A percentile compares a stretch with the other conserved stretches of the same genome.
Conservation (phyloP, 1,140 invertebrate genomes). For the Anoplophora glabripennis region DNA sequence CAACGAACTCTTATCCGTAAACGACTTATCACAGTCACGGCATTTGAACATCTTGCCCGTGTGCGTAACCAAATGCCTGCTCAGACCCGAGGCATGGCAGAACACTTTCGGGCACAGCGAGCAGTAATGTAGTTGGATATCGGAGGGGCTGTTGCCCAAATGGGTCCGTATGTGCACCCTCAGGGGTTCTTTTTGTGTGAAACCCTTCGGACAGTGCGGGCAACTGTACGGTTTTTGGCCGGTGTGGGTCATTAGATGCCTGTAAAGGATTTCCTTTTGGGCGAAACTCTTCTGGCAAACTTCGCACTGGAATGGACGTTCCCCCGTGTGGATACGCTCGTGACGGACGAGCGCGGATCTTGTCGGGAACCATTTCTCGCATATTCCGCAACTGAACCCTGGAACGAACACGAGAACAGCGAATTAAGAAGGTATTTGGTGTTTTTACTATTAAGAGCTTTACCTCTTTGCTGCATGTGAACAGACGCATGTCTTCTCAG, state of each 20-base stretch:
- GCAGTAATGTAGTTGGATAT: conserved; percentile 63
- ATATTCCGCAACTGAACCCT: conserved; percentile 63
- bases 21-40: conserved; percentile 63
- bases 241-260: conserved; percentile 83
- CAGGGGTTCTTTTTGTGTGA: conserved; percentile 67
- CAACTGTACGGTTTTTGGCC: conserved; percentile 81
- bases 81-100: conserved; percentile 66
- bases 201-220: conserved; percentile 69
- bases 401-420: too few relatives aligned
- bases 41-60: conserved; percentile 65
- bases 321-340: conserved; percentile 72
- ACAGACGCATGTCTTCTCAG: conserved; percentile 60
- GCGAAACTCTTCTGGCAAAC: conserved; percentile 71
- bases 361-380: conserved; percentile 78
- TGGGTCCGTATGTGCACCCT: conserved; percentile 62
- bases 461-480: conserved; percentile 57
- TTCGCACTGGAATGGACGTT: conserved; percentile 73
- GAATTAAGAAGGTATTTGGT: too few relatives aligned
- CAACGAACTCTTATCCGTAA: conserved; percentile 68
- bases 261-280: conserved; percentile 74
- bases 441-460: not conserved
- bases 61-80: conserved; percentile 68
- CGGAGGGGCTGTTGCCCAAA: conserved; percentile 55
- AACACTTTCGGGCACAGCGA: conserved; percentile 66
- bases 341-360: conserved; percentile 75